phyloP scores from a whole-genome alignment of 1,140 invertebrate species.

The Cotesia glomerata region DNA sequence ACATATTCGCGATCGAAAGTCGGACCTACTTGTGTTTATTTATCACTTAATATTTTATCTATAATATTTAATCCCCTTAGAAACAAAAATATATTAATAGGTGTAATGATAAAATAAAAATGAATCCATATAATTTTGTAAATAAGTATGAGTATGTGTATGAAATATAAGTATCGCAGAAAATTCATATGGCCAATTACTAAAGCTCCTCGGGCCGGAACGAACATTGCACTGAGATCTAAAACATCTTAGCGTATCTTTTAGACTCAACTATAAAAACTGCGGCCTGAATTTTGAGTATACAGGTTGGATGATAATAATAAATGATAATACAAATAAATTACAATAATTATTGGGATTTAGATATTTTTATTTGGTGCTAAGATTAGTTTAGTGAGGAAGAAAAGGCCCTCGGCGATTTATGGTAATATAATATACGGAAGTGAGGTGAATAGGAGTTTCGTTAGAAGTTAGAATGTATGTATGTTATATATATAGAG shows the following conservation, averaged over 20 bases:
- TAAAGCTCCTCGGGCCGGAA: conserved; percentile 53
- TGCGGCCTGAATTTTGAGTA: conserved; percentile 9
- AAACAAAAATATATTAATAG: no score
- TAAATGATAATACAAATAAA: no score
- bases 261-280: conserved; percentile 12
- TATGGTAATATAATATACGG: background rate
- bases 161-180: no score
- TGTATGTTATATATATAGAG: background rate
- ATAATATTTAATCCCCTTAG: no score
- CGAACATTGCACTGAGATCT: conserved; percentile 54
- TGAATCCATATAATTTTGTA: no score
- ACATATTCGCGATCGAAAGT: conserved; percentile 8
- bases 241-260: conserved; percentile 35
- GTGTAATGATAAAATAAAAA: background rate
- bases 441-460: background rate
- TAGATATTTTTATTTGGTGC: no score
- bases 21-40: conserved; percentile 7
- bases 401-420: no score
- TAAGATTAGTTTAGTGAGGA: no score
- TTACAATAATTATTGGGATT: no score
- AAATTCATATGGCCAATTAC: conserved; percentile 46
- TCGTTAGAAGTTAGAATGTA: background rate
- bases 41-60: background rate
- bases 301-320: no score
- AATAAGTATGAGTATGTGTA: no score